These are phyloP conservation scores for Nephrocerus scutellatus DNA, from an alignment of 2,888 invertebrate species.

Conservation along the genomic window DNA sequence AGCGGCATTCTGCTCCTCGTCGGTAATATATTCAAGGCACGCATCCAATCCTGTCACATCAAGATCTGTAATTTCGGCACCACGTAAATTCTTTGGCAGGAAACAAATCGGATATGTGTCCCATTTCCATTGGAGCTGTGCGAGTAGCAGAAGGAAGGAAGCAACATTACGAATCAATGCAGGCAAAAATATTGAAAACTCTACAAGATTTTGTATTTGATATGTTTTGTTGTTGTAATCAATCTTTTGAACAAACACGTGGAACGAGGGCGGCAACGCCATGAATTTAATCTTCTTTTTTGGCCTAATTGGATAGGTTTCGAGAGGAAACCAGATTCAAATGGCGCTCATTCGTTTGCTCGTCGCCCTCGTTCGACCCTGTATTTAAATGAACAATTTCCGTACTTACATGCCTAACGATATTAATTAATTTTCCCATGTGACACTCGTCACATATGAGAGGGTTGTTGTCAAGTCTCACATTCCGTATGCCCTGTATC, in stretches of 20 bases:
- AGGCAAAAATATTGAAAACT: too few relatives aligned
- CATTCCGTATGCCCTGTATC: slow-evolving; percentile 45
- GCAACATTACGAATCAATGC: too few relatives aligned
- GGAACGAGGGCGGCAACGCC: too few relatives aligned
- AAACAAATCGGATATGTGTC: slow-evolving; percentile 48
- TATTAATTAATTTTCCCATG: slow-evolving; percentile 47
- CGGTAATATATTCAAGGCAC: slow-evolving; percentile 47
- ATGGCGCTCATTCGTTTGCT: too few relatives aligned
- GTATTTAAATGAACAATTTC: neutral
- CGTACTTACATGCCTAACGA: slow-evolving; percentile 44
- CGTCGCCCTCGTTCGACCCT: neutral
- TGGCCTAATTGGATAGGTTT: too few relatives aligned
- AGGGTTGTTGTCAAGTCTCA: slow-evolving; percentile 47
- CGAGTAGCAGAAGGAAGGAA: slow-evolving; percentile 1
- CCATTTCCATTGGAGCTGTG: slow-evolving; percentile 45
- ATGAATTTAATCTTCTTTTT: too few relatives aligned
- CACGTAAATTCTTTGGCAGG: slow-evolving; percentile 45
- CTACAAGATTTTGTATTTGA: too few relatives aligned
- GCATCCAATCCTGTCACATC: slow-evolving; percentile 42
- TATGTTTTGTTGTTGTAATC: too few relatives aligned
- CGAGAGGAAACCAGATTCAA: too few relatives aligned
- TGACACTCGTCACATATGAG: slow-evolving; percentile 48
- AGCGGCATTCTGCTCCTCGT: slow-evolving; percentile 50
- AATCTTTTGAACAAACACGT: too few relatives aligned
- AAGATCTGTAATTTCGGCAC: slow-evolving; percentile 46